Conservation (phyloP, 2,888 invertebrate genomes). For the Clunio marinus region DNA sequence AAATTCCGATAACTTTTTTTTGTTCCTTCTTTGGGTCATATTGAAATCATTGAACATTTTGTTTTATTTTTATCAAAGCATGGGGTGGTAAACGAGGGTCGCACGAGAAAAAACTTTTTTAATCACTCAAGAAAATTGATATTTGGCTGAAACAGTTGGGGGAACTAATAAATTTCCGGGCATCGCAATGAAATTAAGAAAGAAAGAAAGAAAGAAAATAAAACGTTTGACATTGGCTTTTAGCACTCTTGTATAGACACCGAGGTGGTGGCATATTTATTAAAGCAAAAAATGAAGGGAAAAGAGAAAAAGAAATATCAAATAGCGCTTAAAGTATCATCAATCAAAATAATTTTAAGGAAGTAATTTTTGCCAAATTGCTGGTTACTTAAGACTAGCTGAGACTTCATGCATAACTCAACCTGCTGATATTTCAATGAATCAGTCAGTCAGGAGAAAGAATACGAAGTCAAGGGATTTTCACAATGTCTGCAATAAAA, state of each 20-base stretch:
- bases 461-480: neutral
- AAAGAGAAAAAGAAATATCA: neutral
- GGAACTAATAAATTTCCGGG: constrained; percentile 2
- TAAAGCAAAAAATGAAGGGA: neutral
- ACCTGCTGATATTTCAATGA: neutral
- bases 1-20: too few species aligned
- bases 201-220: neutral
- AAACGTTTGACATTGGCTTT: neutral
- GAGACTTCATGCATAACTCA: constrained; percentile 3
- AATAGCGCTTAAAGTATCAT: neutral
- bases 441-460: neutral
- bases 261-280: too few species aligned
- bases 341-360: constrained; percentile 25
- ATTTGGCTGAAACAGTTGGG: neutral
- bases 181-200: neutral
- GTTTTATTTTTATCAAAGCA: too few species aligned
- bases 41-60: too few species aligned
- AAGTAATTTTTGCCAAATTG: constrained; percentile 22
- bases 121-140: constrained; percentile 11
- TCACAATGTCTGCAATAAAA: neutral
- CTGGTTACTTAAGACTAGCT: neutral
- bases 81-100: too few species aligned
- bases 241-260: constrained; percentile 9
- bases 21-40: too few species aligned
- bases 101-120: too few species aligned